These are phyloP conservation scores for Pocillopora damicornis DNA, from an alignment of 64 coral and sea anemone genomes.

Conservation along the genomic window DNA sequence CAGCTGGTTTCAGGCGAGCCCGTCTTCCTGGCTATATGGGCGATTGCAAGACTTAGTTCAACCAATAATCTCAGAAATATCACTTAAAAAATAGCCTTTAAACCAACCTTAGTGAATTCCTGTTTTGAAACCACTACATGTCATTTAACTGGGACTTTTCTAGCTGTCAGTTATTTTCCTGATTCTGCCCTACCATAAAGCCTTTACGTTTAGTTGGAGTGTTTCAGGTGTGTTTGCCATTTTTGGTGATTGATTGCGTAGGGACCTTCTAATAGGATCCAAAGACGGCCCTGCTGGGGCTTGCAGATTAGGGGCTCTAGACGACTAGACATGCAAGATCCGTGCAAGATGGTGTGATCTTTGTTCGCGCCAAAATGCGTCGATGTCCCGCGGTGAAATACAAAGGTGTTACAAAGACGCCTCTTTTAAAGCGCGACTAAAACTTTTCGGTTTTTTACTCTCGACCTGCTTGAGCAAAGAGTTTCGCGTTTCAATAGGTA, in stretches of 20 bases:
- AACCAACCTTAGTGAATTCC: constrained; percentile 3
- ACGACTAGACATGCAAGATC: neutral
- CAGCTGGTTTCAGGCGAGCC: too few species aligned
- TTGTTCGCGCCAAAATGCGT: too few species aligned
- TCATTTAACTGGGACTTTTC: neutral
- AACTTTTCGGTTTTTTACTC: too few species aligned
- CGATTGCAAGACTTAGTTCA: too few species aligned
- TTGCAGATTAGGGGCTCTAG: neutral
- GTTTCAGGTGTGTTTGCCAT: constrained; percentile 13
- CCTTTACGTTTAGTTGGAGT: neutral
- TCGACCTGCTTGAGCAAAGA: too few species aligned
- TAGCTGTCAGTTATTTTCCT: neutral
- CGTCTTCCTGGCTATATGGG: too few species aligned
- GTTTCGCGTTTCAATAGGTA: too few species aligned
- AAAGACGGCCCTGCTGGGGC: neutral
- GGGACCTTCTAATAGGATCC: neutral
- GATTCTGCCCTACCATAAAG: neutral
- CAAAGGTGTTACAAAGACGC: too few species aligned
- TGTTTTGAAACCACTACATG: neutral
- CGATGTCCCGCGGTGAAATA: too few species aligned
- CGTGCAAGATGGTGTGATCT: neutral
- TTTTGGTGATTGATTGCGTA: constrained; percentile 36
- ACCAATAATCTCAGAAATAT: neutral
- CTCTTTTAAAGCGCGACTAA: too few species aligned
- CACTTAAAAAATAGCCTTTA: neutral